Percentiles rank a stretch among this genome's conserved stretches.
Conservation (phyloP, 2,888 invertebrate species). For the Drosophila subquinaria region DNA sequence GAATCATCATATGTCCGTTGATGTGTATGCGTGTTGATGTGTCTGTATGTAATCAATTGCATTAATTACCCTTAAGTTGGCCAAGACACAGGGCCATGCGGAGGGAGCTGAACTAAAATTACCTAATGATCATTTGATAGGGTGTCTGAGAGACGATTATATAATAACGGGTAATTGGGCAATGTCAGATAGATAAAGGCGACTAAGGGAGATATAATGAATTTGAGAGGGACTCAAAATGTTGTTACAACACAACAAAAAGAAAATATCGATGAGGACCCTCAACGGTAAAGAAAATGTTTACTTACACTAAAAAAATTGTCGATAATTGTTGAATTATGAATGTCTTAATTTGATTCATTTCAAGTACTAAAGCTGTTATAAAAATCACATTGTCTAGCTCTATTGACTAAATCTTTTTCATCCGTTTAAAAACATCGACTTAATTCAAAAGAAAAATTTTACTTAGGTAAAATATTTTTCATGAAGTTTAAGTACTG, state of each 20-base stretch:
- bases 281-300: neutral
- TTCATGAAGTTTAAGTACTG: neutral
- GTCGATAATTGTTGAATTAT: neutral
- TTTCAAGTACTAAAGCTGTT: neutral
- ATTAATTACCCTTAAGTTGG: conserved; percentile 75
- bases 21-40: conserved; percentile 23
- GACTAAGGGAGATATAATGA: neutral
- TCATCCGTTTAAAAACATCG: too few species aligned
- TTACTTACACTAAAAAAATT: neutral
- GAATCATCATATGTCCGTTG: conserved; percentile 76
- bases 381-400: neutral
- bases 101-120: conserved; percentile 30
- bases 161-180: conserved; percentile 20
- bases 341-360: neutral
- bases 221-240: neutral
- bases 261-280: neutral
- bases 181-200: neutral
- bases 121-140: conserved; percentile 44
- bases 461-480: too few species aligned
- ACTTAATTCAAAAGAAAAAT: neutral
- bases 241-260: neutral
- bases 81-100: conserved; percentile 65
- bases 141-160: conserved; percentile 13
- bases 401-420: too few species aligned
- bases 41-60: conserved; percentile 67